A percentile compares a stretch with the other conserved stretches of the same genome.
Evolutionary conservation across 2,797 vertebrate genomes (phyloP).

Genomic region (Urocyon cinereoargenteus): DNA sequence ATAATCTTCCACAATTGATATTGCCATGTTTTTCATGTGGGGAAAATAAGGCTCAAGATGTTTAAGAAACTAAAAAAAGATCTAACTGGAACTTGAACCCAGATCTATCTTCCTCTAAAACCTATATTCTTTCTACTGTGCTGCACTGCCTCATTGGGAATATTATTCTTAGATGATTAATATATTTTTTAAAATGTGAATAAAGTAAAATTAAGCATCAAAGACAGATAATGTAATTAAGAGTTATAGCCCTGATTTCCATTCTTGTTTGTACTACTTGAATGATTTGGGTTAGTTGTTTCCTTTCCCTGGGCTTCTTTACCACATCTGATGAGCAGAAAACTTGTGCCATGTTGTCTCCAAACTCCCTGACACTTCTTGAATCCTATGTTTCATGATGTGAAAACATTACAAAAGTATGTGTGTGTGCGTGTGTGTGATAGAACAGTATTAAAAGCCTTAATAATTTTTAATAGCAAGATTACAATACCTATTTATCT

Average conservation of each 20-base stretch:
- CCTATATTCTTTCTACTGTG: background rate
- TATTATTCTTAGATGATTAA: background rate
- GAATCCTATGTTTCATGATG: background rate
- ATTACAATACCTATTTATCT: constrained; percentile 42
- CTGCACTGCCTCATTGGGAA: background rate
- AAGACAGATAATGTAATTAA: background rate
- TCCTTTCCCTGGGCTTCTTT: background rate
- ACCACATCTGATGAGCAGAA: background rate
- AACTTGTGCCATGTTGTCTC: background rate
- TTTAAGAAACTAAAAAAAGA: background rate
- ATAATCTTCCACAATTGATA: background rate
- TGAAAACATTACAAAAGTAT: background rate
- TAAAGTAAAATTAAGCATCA: background rate
- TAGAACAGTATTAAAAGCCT: background rate
- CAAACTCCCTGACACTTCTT: background rate
- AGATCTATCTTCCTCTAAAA: background rate
- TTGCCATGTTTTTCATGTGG: background rate
- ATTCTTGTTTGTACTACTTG: background rate
- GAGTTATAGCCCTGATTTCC: background rate
- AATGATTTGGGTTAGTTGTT: background rate
- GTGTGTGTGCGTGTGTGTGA: background rate
- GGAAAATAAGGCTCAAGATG: background rate
- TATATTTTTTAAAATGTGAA: background rate
- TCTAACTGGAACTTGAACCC: background rate
- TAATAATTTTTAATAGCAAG: constrained; percentile 52